These are phyloP conservation scores for Conistra vaccinii DNA, from an alignment of 2,888 invertebrate genomes.

Conservation along the genomic window DNA sequence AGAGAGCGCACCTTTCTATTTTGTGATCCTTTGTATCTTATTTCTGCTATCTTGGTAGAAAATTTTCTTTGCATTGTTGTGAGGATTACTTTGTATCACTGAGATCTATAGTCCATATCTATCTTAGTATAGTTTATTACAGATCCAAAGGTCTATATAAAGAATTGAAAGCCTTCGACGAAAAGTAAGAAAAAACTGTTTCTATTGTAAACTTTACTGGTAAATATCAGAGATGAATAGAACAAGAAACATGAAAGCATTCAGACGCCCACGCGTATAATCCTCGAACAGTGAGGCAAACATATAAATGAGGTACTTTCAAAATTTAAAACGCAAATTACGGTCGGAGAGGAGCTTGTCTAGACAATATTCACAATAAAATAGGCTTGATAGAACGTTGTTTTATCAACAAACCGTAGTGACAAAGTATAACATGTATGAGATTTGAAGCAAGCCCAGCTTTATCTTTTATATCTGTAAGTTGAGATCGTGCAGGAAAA, in stretches of 20 bases:
- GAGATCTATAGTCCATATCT: constrained; percentile 12
- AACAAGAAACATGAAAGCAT: constrained; percentile 48
- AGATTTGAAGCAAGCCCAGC: constrained; percentile 54
- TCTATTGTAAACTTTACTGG: constrained; percentile 34
- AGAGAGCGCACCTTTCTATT: constrained; percentile 63
- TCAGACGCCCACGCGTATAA: constrained; percentile 45
- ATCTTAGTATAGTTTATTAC: constrained; percentile 29
- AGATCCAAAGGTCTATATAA: constrained; percentile 22
- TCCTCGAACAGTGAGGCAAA: constrained; percentile 49
- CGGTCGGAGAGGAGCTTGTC: constrained; percentile 47
- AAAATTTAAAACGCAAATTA: constrained; percentile 63
- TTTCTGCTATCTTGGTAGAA: constrained; percentile 48
- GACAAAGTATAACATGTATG: constrained; percentile 57
- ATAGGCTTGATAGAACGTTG: constrained; percentile 49
- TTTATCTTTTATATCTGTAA: constrained; percentile 78
- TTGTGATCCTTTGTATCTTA: constrained; percentile 56
- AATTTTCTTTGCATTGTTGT: constrained; percentile 47
- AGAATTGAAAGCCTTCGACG: constrained; percentile 23
- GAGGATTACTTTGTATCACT: constrained; percentile 25
- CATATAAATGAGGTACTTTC: constrained; percentile 56
- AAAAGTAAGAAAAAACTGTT: constrained; percentile 35
- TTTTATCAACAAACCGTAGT: constrained; percentile 35
- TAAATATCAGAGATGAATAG: constrained; percentile 58
- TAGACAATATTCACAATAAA: constrained; percentile 66
- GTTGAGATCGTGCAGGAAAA: constrained; percentile 82